Base-by-base conservation (phyloP, 2,797 vertebrate species). In the Jordanella pulchra region DNA sequence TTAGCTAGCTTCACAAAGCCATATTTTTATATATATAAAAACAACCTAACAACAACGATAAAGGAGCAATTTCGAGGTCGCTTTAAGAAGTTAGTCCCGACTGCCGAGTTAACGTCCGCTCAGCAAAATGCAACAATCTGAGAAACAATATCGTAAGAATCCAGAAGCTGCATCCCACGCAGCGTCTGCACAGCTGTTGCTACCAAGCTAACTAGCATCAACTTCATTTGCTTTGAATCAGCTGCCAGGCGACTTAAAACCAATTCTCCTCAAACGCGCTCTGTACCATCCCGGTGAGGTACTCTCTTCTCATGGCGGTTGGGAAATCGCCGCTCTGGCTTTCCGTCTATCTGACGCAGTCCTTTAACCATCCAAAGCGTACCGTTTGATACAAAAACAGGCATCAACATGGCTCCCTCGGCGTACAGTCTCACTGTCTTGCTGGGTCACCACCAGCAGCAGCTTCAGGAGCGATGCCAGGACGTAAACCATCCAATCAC, bases 331-430 rank as follows among this genome's bases (percentile, higher is more conserved):
- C 89, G 87, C 80, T 67, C 72, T 77, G 81, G 74, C 81, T 88
- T 84, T 78, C 77, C 27, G 60, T 76, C 72, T 63, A 70, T 6
- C 25, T 67, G 60, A 61, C 77, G 73, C 76, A 79, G 78, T 83
- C 80, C 79, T 86, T 74, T 65, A 73, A 86, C 81, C 84, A 87
- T 85, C 90, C 87, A 76, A 79, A 88, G 79, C 71, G 80, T 78
- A 69, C 81, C 72, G 67, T 69, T 77, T 82, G 82, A 87, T 74
- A 85, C 78, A 77, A 77, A 84, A 87, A 79, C 87, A 76, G 74
- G 79, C 85, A 91, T 90, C 87, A 93, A 94, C 93, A 94, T 93
- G 93, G 92, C 92, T 93, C 86, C 93, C 89, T 79, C 83, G 32
- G 72, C 80, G 73, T 55, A 76, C 84, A 65, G 77, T 73, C 90